Base-by-base conservation (phyloP, 2,888 invertebrate genomes). In the Himalopsyche anomala region DNA sequence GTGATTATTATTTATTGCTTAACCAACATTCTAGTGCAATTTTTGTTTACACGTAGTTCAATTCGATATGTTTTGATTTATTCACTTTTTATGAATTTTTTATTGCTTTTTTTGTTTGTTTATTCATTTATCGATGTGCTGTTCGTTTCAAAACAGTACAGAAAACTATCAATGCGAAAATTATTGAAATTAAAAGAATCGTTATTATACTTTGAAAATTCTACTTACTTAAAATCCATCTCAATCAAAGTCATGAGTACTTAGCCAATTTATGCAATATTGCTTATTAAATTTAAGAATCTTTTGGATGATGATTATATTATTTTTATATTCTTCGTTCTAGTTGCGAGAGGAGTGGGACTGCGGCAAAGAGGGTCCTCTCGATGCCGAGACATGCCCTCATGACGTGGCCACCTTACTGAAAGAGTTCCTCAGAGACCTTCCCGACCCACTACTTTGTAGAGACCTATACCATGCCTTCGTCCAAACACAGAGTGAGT, bases 341-440 rank as follows among this genome's bases (percentile, higher is more conserved):
- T 91, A 98, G 97, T 92, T 98, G 89, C 94, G 98, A 80, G 98
- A 98, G 91, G 97, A 97, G 88, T 98, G 98, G 92, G 98, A 98
- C 92, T 95, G 95, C 88, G 97, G 97, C 28, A 94, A 95, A 89
- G 95, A 95, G 90, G 94, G 94, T 17, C 94, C 94, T 86, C 93
- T 98, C 89, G 96, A 96, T 89, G 94, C 96, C 12, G 96, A 97
- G 80, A 96, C 96, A 89, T 97, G 97, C 92, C 98, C 98, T 0
- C 98, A 99, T 91, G 98, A 99, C 91, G 97, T 98, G 85, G 98
- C 98, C 11, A 97, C 98, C 0, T 94, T 99, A 69, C 94, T 99
- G 54, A 99, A 99, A 91, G 98, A 98, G 92, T 99, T 96, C 93
- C 95, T 99, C 89, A 93, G 99, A 83, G 98, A 99, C 91, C 92